phyloP scores from a whole-genome alignment of 23 tunicate genomes.

The Phallusia fumigata region DNA sequence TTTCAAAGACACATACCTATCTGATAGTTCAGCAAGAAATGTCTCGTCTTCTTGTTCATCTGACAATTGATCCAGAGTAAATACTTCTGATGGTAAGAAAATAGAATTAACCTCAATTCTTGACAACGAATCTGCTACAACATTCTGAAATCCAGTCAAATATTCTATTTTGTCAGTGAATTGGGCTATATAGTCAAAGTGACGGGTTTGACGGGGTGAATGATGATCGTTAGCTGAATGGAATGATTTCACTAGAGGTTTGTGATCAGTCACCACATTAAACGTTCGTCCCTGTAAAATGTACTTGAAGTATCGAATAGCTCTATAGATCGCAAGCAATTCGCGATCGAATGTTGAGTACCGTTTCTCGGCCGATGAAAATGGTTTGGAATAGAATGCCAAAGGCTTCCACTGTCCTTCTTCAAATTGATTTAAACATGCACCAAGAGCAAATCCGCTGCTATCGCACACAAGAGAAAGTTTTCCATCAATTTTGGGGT shows the following conservation, averaged over 20 bases:
- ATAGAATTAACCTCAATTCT: constrained; percentile 22
- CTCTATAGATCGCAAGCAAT: constrained; percentile 17
- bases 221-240: not conserved
- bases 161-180: constrained; percentile 19
- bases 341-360: constrained; percentile 24
- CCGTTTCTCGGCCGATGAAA: not conserved
- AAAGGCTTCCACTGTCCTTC: constrained; percentile 29
- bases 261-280: constrained; percentile 19
- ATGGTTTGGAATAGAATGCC: constrained; percentile 12
- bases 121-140: constrained; percentile 10
- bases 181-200: constrained; percentile 17
- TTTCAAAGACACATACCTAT: constrained; percentile 5
- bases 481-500: constrained; percentile 18
- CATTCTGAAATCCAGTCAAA: constrained; percentile 17
- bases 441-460: constrained; percentile 10
- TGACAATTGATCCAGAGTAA: not conserved
- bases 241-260: constrained; percentile 22
- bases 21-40: not conserved
- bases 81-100: not conserved
- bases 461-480: constrained; percentile 17
- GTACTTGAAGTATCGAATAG: constrained; percentile 8
- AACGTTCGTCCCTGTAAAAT: constrained; percentile 8
- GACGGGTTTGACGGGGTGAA: constrained; percentile 20
- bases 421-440: constrained; percentile 10
- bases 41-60: not conserved